These are phyloP conservation scores for Lasioglossum vierecki DNA, from an alignment of 2,888 invertebrate species.

Conservation along the genomic window DNA sequence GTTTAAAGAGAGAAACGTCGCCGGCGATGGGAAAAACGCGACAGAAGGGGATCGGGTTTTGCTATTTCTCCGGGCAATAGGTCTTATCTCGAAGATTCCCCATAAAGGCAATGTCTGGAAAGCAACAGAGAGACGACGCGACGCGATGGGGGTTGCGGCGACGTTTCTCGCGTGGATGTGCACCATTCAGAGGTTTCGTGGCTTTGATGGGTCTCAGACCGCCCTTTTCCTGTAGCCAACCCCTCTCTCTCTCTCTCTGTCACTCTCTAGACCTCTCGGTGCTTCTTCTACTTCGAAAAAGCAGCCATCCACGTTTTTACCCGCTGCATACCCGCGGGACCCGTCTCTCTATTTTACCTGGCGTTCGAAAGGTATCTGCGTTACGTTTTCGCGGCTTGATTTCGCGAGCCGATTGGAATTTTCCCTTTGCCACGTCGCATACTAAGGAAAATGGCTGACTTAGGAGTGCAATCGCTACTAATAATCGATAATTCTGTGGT, in stretches of 20 bases:
- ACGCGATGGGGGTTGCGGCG: slow-evolving; percentile 54
- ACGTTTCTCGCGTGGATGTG: slow-evolving; percentile 60
- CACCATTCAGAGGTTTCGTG: slow-evolving; percentile 75
- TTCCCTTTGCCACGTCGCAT: not conserved
- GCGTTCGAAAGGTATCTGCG: slow-evolving; percentile 37
- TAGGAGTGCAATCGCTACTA: no score
- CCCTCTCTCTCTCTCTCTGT: slow-evolving; percentile 30
- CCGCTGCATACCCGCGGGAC: slow-evolving; percentile 42
- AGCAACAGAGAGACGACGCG: slow-evolving; percentile 65
- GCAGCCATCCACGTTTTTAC: slow-evolving; percentile 73
- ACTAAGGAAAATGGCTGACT: no score
- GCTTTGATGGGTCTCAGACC: slow-evolving; percentile 79
- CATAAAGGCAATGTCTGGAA: slow-evolving; percentile 67
- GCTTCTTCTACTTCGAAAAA: slow-evolving; percentile 69
- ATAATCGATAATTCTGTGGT: no score
- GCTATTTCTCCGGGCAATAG: slow-evolving; percentile 45
- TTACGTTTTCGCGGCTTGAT: slow-evolving; percentile 31
- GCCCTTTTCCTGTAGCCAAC: slow-evolving; percentile 77
- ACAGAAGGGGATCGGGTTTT: not conserved
- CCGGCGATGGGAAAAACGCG: not conserved
- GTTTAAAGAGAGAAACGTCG: not conserved
- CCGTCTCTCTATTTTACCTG: slow-evolving; percentile 45
- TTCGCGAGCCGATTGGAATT: slow-evolving; percentile 25
- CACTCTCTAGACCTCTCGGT: slow-evolving; percentile 54
- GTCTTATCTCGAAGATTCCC: slow-evolving; percentile 60